Evolutionary conservation across 2,113 vertebrate genomes (phyloP), one percentile per base, ranked within the genome.

Genomic region (Prietella phreatophila): DNA sequence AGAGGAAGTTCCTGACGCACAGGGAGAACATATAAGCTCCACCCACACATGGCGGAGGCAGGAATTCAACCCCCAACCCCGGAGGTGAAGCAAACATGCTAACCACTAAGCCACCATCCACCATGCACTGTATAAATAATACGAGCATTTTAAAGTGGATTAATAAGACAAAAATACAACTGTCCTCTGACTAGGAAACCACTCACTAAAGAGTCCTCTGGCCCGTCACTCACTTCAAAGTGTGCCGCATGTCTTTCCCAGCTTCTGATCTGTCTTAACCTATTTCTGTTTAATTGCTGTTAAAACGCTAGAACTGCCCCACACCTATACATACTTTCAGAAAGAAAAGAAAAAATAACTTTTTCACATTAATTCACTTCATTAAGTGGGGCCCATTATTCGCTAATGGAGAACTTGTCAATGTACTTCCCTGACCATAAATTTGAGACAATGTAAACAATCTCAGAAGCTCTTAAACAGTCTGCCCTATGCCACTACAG

Each of bases 341-440:
- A 61, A 80, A 50, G 39, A 47, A 47, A 47, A 47, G 42, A 47
- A 47, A 47, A 47, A 47, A 47, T 42, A 42, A 42, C 39, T 5
- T 61, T 60, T 88, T 79, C 82, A 76, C 80, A 36, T 86, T 88
- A 79, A 90, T 60, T 47, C 71, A 67, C 83, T 82, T 42, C 50
- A 88, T 33, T 60, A 39, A 86, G 84, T 88, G 85, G 39, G 86
- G 73, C 20, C 30, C 58, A 86, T 87, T 85, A 78, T 85, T 63
- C 78, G 82, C 63, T 85, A 83, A 42, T n/a, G 60, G 63, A 69
- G n/a, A 73, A 13, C 17, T 42, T 42, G 80, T 78, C 50, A 55
- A 42, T n/a, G 20, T 30, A 71, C 39, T 86, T 88, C 50, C 63
- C 58, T 88, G 71, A 76, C 47, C 78, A 82, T 87, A 56, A 63